Evolutionary conservation across 2,888 invertebrate genomes (phyloP).

Genomic region (Thumatha senex): DNA sequence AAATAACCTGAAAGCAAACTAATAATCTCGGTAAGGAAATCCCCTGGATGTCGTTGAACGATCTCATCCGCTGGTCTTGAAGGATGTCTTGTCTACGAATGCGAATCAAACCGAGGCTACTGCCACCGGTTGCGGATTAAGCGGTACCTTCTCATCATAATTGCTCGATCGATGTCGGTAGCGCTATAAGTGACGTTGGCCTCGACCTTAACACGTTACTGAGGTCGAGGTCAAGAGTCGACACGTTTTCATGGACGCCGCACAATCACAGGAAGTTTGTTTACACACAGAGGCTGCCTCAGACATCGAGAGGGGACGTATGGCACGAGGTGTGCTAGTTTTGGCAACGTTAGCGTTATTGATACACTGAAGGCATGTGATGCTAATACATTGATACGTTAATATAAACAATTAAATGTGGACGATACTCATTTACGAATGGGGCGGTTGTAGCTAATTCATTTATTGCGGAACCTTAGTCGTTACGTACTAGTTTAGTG

Average conservation of each 20-base stretch:
- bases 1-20: too few species aligned
- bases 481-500: too few species aligned
- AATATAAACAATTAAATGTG: background rate
- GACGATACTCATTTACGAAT: too few species aligned
- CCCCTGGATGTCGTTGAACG: too few species aligned
- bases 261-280: conserved; percentile 26
- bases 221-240: conserved; percentile 10
- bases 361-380: background rate
- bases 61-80: background rate
- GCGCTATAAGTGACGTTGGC: background rate
- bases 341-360: background rate
- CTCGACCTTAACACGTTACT: conserved; percentile 21
- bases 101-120: background rate
- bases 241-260: conserved; percentile 7
- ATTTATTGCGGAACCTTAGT: too few species aligned
- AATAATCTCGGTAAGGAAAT: too few species aligned
- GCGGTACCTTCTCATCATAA: background rate
- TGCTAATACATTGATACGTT: background rate
- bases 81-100: background rate
- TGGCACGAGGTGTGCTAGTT: background rate
- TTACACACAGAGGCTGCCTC: conserved; percentile 10
- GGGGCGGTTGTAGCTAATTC: too few species aligned
- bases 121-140: background rate
- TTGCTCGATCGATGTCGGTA: background rate
- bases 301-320: background rate